Evolutionary conservation across 2,797 vertebrate genomes (phyloP).

Genomic region (Buphagus erythrorhynchus): DNA sequence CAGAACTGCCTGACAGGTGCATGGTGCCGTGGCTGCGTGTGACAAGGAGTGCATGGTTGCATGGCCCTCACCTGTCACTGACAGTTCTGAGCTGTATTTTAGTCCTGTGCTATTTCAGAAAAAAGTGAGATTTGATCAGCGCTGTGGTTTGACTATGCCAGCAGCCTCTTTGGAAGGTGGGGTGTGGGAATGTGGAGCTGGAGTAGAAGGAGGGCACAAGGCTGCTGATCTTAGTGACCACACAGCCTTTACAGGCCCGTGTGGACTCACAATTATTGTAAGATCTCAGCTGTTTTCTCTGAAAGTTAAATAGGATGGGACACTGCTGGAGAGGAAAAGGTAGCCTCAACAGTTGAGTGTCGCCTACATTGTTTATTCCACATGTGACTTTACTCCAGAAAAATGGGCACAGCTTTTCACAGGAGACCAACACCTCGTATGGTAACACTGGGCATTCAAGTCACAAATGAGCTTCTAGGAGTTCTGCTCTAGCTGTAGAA

Average conservation of each 20-base stretch:
- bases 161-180: background rate
- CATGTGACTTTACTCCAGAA: background rate
- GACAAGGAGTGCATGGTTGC: accelerated
- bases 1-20: background rate
- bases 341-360: background rate
- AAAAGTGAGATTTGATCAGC: background rate
- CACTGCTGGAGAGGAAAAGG: background rate
- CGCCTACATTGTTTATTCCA: background rate
- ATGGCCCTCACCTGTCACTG: background rate
- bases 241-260: background rate
- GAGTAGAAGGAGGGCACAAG: background rate
- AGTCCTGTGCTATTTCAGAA: background rate
- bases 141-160: background rate
- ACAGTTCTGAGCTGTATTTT: background rate
- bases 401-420: background rate
- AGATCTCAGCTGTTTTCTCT: background rate
- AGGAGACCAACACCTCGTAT: background rate
- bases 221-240: background rate
- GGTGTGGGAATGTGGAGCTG: background rate
- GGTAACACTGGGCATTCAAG: background rate
- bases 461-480: background rate
- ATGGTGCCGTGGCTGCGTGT: accelerated
- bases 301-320: background rate
- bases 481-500: background rate
- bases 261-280: background rate